Evolutionary conservation across 2,113 vertebrate species (phyloP).

Genomic region (Mesembrinibis cayennensis): DNA sequence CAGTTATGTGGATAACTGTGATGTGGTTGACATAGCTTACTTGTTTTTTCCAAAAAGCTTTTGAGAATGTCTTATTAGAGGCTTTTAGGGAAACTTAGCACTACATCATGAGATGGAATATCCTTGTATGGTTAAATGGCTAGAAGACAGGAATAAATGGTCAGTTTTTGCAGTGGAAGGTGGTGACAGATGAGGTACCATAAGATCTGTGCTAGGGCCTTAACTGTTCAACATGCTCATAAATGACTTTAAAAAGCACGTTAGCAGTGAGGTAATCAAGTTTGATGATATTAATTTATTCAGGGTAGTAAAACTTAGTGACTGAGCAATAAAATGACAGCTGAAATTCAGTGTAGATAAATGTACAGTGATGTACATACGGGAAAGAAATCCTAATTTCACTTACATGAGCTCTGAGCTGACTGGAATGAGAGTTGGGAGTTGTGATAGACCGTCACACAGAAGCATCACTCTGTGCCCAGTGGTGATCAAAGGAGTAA

Average conservation of each 20-base stretch:
- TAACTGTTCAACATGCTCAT: neutral
- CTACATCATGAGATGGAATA: neutral
- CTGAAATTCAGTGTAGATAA: conserved; percentile 24
- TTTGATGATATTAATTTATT: conserved; percentile 35
- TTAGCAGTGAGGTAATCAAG: conserved; percentile 6
- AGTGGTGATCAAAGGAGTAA: neutral
- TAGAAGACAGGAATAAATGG: neutral
- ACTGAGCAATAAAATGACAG: conserved; percentile 37
- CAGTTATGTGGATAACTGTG: neutral
- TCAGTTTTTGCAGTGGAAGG: neutral
- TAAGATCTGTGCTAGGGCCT: neutral
- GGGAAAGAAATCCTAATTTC: neutral
- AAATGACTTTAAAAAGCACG: neutral
- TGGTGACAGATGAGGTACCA: neutral
- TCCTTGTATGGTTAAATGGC: neutral
- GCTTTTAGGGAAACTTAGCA: neutral
- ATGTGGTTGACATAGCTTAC: neutral
- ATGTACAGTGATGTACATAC: neutral
- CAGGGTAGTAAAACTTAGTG: conserved; percentile 20
- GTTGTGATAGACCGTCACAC: neutral
- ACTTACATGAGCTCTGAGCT: neutral
- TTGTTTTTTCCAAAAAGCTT: neutral
- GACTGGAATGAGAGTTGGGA: neutral
- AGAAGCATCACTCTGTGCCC: neutral
- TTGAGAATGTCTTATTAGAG: neutral